Evolutionary conservation across 1,140 invertebrate genomes (phyloP).

Genomic region (Lordiphosa stackelbergi): DNA sequence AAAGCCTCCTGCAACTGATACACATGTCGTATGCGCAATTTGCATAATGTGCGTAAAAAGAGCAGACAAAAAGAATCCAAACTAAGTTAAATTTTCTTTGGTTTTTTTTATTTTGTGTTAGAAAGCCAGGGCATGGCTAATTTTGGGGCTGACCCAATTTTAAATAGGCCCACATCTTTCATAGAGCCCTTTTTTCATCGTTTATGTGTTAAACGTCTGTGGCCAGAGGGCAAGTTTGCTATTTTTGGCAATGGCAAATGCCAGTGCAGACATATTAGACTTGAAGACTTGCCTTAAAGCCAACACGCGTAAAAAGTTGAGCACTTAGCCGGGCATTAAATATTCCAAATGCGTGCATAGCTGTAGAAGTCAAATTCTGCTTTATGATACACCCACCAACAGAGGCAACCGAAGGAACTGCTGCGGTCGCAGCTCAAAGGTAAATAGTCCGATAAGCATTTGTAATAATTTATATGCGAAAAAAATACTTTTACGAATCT

Average conservation of each 20-base stretch:
- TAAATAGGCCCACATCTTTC: constrained; percentile 17
- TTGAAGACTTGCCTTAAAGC: constrained; percentile 56
- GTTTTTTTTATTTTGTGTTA: constrained; percentile 17
- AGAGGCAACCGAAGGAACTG: background rate
- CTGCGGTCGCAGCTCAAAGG: constrained; percentile 47
- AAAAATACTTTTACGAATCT: constrained; percentile 22
- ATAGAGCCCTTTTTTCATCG: constrained; percentile 20
- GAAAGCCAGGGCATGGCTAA: constrained; percentile 14
- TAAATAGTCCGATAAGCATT: constrained; percentile 67
- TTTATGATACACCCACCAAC: background rate
- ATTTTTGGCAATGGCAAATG: constrained; percentile 27
- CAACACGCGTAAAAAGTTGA: constrained; percentile 21
- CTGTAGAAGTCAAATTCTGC: constrained; percentile 20
- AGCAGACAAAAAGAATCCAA: constrained; percentile 15
- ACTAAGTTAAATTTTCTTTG: background rate
- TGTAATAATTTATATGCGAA: constrained; percentile 31
- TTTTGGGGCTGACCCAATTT: constrained; percentile 52
- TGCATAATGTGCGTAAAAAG: constrained; percentile 57
- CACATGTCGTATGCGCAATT: constrained; percentile 65
- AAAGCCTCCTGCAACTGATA: constrained; percentile 33
- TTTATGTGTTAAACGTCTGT: constrained; percentile 54
- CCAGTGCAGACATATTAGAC: constrained; percentile 28
- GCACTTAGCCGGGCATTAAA: constrained; percentile 38
- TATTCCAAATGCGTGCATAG: constrained; percentile 42
- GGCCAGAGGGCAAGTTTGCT: constrained; percentile 49